phyloP scores from a whole-genome alignment of 2,797 vertebrate species.

The Scomberomorus guttatus region DNA sequence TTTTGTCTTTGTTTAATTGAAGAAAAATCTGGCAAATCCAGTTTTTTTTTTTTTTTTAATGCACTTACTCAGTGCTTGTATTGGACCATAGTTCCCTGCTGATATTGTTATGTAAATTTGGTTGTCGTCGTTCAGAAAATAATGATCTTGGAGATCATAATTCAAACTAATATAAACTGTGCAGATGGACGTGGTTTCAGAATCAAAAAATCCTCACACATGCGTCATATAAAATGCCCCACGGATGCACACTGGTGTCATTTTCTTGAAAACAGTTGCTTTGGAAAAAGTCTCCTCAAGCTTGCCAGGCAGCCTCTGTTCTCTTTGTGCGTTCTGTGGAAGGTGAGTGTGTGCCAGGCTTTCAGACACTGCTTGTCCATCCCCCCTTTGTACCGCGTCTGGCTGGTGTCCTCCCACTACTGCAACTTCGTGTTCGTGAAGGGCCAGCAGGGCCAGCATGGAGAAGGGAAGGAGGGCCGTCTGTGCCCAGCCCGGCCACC shows the following conservation, averaged over 20 bases:
- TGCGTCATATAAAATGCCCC: background rate
- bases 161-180: background rate
- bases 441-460: conserved; percentile 79
- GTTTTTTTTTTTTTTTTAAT: too few species aligned
- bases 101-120: too few species aligned
- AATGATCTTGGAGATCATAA: background rate
- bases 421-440: conserved; percentile 71
- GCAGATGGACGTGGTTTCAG: background rate
- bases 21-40: too few species aligned
- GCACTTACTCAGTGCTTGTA: too few species aligned
- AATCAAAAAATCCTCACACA: background rate
- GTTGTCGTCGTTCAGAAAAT: background rate
- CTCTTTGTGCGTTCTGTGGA: conserved; percentile 34
- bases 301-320: conserved; percentile 45
- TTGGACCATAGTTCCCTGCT: too few species aligned
- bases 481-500: conserved; percentile 82
- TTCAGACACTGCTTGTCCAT: conserved; percentile 61
- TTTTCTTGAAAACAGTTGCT: conserved; percentile 31
- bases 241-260: background rate
- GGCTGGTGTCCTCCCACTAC: conserved; percentile 66
- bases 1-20: too few species aligned
- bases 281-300: background rate
- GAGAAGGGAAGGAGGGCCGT: conserved; percentile 80
- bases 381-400: conserved; percentile 71
- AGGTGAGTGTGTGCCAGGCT: conserved; percentile 58